Evolutionary conservation across 2,797 vertebrate genomes (phyloP).

Genomic region (Choloepus didactylus): DNA sequence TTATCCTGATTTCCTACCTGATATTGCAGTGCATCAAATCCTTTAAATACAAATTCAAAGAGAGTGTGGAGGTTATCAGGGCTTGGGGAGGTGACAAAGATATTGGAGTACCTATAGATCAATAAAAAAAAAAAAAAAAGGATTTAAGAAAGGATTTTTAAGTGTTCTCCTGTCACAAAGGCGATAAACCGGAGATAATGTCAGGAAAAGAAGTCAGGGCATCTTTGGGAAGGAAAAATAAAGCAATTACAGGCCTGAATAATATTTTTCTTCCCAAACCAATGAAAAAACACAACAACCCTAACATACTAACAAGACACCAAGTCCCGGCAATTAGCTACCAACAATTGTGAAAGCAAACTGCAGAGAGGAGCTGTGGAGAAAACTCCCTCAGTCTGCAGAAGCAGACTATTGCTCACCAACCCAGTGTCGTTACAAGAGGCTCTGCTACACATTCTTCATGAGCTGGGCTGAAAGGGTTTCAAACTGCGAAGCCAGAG

Average conservation of each 20-base stretch:
- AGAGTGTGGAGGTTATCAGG: conserved; percentile 98
- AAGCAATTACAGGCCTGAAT: background rate
- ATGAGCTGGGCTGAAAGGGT: background rate
- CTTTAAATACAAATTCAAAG: conserved; percentile 99
- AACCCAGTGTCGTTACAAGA: background rate
- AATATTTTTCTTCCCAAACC: background rate
- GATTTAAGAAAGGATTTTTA: too few relatives aligned
- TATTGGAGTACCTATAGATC: conserved; percentile 95
- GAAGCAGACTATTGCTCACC: too few relatives aligned
- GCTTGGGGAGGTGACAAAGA: conserved; percentile 98
- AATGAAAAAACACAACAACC: background rate
- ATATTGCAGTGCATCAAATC: conserved; percentile 97
- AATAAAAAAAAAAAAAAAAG: conserved; percentile 11
- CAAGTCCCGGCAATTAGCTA: background rate
- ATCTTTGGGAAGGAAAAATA: background rate
- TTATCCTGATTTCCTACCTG: conserved; percentile 89
- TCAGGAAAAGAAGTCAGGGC: background rate
- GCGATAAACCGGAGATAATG: background rate
- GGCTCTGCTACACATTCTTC: background rate
- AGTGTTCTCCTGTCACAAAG: background rate
- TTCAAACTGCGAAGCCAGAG: background rate
- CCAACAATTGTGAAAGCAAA: background rate
- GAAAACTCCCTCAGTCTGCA: background rate
- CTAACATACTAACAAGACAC: background rate
- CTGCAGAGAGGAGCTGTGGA: background rate